phyloP scores from a whole-genome alignment of 2,888 invertebrate genomes.

The Apoderus coryli region DNA sequence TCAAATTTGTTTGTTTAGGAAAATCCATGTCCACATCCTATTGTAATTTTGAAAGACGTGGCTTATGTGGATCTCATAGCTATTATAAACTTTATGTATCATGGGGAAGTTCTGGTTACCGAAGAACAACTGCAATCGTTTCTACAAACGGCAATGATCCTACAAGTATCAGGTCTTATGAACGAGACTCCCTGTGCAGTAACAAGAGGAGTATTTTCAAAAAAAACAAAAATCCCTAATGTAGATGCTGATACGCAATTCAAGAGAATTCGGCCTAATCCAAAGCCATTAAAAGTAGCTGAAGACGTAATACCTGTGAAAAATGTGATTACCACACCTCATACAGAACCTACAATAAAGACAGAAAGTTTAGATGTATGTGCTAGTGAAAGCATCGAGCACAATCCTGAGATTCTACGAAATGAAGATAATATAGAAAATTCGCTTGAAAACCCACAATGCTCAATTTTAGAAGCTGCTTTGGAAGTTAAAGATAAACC shows the following conservation, averaged over 20 bases:
- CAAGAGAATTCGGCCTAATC: constrained; percentile 20
- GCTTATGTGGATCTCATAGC: constrained; percentile 50
- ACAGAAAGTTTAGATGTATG: constrained; percentile 19
- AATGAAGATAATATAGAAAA: constrained; percentile 9
- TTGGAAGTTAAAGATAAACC: constrained; percentile 26
- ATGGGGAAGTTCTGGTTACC: constrained; percentile 55
- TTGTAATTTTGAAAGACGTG: constrained; percentile 57
- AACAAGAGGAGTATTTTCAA: constrained; percentile 9
- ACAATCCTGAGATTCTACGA: constrained; percentile 22
- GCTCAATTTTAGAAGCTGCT: constrained; percentile 29
- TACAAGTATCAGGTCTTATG: constrained; percentile 49
- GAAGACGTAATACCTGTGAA: constrained; percentile 21
- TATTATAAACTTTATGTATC: constrained; percentile 55
- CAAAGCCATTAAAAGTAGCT: constrained; percentile 16
- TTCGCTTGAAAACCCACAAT: constrained; percentile 19
- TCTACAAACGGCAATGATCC: constrained; percentile 48
- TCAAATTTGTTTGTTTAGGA: constrained; percentile 35
- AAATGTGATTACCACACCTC: no score
- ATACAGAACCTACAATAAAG: no score
- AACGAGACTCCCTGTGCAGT: constrained; percentile 12
- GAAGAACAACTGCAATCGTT: constrained; percentile 51
- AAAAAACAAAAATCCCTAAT: constrained; percentile 17
- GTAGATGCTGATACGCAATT: constrained; percentile 18
- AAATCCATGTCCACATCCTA: constrained; percentile 59
- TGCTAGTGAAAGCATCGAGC: constrained; percentile 14